Percentiles rank a stretch among this genome's conserved stretches.
Evolutionary conservation across 1,140 invertebrate species (phyloP).

Genomic region (Brachionus asplanchnoidis): DNA sequence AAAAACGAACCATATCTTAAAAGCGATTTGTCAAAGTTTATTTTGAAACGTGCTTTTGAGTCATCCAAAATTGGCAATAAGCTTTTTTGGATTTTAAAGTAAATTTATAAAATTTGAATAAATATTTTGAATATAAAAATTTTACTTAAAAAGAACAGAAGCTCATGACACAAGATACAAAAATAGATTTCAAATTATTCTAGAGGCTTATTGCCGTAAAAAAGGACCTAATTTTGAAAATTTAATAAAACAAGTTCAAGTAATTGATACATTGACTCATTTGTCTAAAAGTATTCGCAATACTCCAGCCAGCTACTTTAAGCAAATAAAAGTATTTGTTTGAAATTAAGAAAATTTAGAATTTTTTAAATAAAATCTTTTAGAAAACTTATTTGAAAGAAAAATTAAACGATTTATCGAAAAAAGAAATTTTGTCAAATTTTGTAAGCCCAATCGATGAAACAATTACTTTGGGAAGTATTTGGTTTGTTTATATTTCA

Average conservation of each 20-base stretch:
- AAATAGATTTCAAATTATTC: conserved; percentile 78
- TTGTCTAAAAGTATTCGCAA: conserved; percentile 54
- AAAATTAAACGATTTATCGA: conserved; percentile 61
- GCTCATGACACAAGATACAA: conserved; percentile 54
- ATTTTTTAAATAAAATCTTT: neutral
- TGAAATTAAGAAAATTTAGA: neutral
- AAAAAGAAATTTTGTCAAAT: conserved; percentile 58
- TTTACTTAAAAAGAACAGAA: conserved; percentile 59
- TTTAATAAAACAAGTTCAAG: conserved; percentile 76
- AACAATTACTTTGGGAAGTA: neutral
- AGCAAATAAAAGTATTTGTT: neutral
- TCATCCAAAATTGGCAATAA: conserved; percentile 92
- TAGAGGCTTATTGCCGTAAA: conserved; percentile 92
- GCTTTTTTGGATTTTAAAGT: conserved; percentile 83
- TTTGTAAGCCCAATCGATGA: conserved; percentile 57
- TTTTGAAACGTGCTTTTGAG: conserved; percentile 75
- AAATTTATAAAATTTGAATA: conserved; percentile 54
- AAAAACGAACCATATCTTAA: conserved; percentile 91
- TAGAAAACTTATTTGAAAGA: conserved; percentile 44
- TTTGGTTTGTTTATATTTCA: neutral
- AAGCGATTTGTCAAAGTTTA: conserved; percentile 81
- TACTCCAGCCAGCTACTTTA: neutral
- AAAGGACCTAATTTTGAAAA: conserved; percentile 73
- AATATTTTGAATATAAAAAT: neutral
- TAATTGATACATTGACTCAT: conserved; percentile 77